Percentiles rank a stretch among this genome's conserved stretches.
Conservation (phyloP, 2,888 invertebrate species). For the Augochlorella aurata region DNA sequence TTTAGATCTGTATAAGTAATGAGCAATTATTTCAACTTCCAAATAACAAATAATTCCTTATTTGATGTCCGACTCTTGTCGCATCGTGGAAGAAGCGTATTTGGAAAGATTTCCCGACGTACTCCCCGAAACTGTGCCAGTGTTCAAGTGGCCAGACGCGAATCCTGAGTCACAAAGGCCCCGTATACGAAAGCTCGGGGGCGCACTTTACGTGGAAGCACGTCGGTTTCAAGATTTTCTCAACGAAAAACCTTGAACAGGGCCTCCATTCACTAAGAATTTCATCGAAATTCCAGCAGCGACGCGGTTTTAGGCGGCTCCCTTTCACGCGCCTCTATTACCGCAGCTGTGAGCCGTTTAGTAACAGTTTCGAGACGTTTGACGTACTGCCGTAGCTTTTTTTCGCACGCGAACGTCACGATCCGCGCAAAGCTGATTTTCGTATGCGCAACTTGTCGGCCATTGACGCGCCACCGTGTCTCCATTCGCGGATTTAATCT, state of each 20-base stretch:
- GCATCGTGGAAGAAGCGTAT: not conserved
- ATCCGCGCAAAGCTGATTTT: not conserved
- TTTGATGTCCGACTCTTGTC: too few species aligned
- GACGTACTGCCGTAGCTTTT: not conserved
- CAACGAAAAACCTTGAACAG: conserved; percentile 65
- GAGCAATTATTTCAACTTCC: too few species aligned
- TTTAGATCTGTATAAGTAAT: too few species aligned
- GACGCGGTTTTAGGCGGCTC: conserved; percentile 53
- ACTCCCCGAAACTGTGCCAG: conserved; percentile 14
- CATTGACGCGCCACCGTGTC: conserved; percentile 10
- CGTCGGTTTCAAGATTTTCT: conserved; percentile 53
- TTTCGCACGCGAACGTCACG: not conserved
- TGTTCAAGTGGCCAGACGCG: conserved; percentile 12
- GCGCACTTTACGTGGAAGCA: conserved; percentile 21
- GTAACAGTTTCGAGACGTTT: not conserved
- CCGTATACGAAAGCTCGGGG: conserved; percentile 16
- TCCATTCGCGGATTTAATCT: not conserved
- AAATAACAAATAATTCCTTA: too few species aligned
- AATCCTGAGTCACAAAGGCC: conserved; percentile 29
- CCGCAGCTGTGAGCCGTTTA: conserved; percentile 24
- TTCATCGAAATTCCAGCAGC: conserved; percentile 65
- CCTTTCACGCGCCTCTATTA: conserved; percentile 48
- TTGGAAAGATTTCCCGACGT: not conserved
- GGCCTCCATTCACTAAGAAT: conserved; percentile 70
- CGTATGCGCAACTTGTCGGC: not conserved